Base-by-base conservation (phyloP, 2,888 invertebrate genomes). In the Aleiodes alternator region DNA sequence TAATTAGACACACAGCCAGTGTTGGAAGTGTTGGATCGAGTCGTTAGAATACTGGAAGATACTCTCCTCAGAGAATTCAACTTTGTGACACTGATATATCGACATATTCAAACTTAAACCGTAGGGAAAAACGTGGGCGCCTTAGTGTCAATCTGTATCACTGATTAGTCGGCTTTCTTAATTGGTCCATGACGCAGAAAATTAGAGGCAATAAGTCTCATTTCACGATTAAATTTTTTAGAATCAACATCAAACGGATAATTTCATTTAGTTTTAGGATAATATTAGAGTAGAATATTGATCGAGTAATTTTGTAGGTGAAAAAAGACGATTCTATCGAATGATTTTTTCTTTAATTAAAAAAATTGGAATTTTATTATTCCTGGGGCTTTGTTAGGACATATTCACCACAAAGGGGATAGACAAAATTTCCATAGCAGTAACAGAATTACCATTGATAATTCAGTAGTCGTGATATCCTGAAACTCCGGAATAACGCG, bases 91-190 rank as follows among this genome's bases (percentile, higher is more conserved):
- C 9, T 75, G 51, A 71, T 31, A 16, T 71, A 75, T 75, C 31
- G 71, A 31, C 56, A 68, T 72, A 68, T 55, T 68, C 68, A 51
- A 59, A 53, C 29, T 34, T 38, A 64, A 72, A 69, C 38, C 38
- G 8, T 43, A 31, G 16, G 23, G 64, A 48, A 61, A 43, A 43
- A n/a, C n/a, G n/a, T n/a, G n/a, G 23, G 48, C 43, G 43, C 48
- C 64, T 43, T 16, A 64, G 50, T 29, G 55, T 64, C 64, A 70
- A 71, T 56, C 70, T 56, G 14, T 69, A 57, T 51, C 48, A 34
- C 57, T 72, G 57, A 76, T 76, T 76, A 72, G 75, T 76, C 43
- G 53, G 50, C 59, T 72, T 72, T 55, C 38, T 61, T 72, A 72
- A 76, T 69, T 57, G 59, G 8, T 43, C 29, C 16, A 51, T 51